phyloP scores from a whole-genome alignment of 2,888 invertebrate species.

The Exocentrus adspersus region DNA sequence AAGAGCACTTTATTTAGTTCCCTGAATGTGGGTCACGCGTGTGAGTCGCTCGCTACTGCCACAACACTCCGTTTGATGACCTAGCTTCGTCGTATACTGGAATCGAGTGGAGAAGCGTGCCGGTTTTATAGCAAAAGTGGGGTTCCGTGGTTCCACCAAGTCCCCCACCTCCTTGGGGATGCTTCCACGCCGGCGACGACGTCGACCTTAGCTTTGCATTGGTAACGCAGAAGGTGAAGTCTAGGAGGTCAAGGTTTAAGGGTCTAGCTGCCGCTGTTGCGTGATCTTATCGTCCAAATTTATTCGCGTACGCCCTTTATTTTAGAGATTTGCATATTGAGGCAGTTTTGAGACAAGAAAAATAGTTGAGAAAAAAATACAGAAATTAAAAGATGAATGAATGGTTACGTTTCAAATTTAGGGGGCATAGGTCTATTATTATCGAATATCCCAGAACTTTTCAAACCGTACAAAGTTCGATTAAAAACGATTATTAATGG shows the following conservation, averaged over 20 bases:
- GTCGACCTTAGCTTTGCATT: constrained; percentile 21
- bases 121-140: constrained; percentile 45
- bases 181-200: background rate
- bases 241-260: constrained; percentile 25
- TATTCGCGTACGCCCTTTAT: too few relatives aligned
- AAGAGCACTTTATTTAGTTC: constrained; percentile 41
- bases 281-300: background rate
- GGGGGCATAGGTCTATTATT: too few relatives aligned
- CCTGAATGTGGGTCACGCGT: constrained; percentile 53
- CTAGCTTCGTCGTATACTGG: constrained; percentile 59
- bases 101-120: constrained; percentile 39
- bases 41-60: constrained; percentile 59
- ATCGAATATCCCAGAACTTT: too few relatives aligned
- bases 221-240: constrained; percentile 7
- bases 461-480: too few relatives aligned
- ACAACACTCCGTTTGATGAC: constrained; percentile 61
- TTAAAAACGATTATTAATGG: too few relatives aligned
- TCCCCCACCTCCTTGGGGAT: constrained; percentile 19
- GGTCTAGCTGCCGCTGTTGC: background rate
- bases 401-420: too few relatives aligned
- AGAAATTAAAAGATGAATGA: too few relatives aligned
- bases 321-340: too few relatives aligned
- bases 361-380: too few relatives aligned
- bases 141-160: constrained; percentile 23
- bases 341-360: too few relatives aligned